Base-by-base conservation (phyloP, 2,888 invertebrate genomes). In the Furcula furcula region DNA sequence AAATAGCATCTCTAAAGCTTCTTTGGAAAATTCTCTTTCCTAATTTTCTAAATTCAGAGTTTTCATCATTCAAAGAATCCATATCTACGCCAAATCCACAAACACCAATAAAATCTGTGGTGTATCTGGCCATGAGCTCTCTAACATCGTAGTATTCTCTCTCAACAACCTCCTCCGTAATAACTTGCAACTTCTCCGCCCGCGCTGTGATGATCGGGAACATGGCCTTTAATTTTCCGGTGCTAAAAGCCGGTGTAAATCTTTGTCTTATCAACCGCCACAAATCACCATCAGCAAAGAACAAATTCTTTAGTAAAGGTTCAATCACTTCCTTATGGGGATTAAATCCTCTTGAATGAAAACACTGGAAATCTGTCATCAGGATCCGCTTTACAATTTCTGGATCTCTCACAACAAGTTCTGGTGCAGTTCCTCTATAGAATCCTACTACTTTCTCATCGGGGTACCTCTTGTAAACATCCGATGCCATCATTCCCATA, bases 101-200 rank as follows among this genome's bases (percentile, higher is more conserved):
- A 0, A 68, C 80, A 3, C 86, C 86, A 6, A 86, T 85, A 39
- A 85, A 82, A 43, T 86, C 86, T 3, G 83, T 85, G 0, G 85
- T 85, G 22, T 82, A 87, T 27, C 86, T 68, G 1, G 84, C 85
- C 83, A 86, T 85, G 0, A 85, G 67, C 40, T 86, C 86, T 23
- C 77, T 66, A 2, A 75, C 70, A 38, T 85, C 84, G 29, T 77
- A 82, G 42, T 52, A 67, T 22, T 79, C 76, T 29, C 50, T 61
- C 4, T 67, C 40, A 4, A 63, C 48, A 0, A 80, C 61, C 7
- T 74, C 66, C 36, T 78, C 77, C 2, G 77, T 68, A 20, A 79
- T 62, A 1, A 65, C 7, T 60, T 83, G 77, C 7, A 87, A 43
- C 43, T 76, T 79, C 43, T 79, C 76, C 3, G 84, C 81, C 47